Evolutionary conservation across 2,888 invertebrate species (phyloP).

Genomic region (Drosophila robusta): DNA sequence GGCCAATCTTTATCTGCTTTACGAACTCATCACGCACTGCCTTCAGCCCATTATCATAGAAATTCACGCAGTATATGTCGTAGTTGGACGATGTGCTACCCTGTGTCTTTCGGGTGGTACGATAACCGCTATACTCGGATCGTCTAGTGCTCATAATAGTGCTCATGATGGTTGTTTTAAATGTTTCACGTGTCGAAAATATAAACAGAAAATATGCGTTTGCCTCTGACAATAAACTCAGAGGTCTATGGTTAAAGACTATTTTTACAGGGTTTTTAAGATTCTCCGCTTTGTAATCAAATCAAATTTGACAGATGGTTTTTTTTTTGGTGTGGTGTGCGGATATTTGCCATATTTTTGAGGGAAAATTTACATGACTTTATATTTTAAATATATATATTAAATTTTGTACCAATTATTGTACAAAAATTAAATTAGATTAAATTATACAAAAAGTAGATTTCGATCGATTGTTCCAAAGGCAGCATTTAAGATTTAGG

Average conservation of each 20-base stretch:
- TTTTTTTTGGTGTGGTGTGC: too few relatives aligned
- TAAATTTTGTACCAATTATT: too few relatives aligned
- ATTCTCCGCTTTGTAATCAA: neutral
- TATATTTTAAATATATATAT: too few relatives aligned
- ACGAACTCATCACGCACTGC: slow-evolving; percentile 74
- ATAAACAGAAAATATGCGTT: slow-evolving; percentile 18
- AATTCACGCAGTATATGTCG: slow-evolving; percentile 69
- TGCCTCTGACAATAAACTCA: slow-evolving; percentile 23
- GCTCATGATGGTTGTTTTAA: slow-evolving; percentile 42
- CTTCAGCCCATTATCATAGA: slow-evolving; percentile 66
- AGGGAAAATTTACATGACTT: too few relatives aligned
- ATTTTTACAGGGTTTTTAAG: too few relatives aligned
- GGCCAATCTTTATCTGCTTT: slow-evolving; percentile 57
- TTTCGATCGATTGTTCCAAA: too few relatives aligned
- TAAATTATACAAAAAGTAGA: too few relatives aligned
- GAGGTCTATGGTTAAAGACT: neutral
- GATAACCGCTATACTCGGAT: slow-evolving; percentile 16
- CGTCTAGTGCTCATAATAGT: slow-evolving; percentile 20
- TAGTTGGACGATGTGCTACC: slow-evolving; percentile 10
- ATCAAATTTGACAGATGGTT: neutral
- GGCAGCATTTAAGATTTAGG: too few relatives aligned
- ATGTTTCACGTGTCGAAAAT: slow-evolving; percentile 32
- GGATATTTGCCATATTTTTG: too few relatives aligned
- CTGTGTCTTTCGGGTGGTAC: slow-evolving; percentile 16
- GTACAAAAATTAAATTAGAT: too few relatives aligned